Evolutionary conservation across 2,888 invertebrate species (phyloP), one percentile per base, ranked within the genome.

Genomic region (Netelia inedita): DNA sequence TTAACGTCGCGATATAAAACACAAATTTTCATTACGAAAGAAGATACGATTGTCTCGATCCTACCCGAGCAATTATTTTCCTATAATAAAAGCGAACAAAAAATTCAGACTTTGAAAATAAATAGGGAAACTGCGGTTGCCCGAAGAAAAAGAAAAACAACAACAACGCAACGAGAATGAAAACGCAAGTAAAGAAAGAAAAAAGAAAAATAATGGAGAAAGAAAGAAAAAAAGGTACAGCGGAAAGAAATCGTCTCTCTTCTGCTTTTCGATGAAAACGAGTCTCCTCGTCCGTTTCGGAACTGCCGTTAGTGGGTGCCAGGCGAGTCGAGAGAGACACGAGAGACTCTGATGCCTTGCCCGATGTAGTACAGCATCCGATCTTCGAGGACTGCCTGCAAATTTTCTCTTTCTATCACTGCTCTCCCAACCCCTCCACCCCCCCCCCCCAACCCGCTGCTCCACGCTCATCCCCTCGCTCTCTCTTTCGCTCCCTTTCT

Each of bases 311-410:
- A 46, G 46, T 46, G 46, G 14, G 46, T 46, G 10, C 46, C 46
- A 46, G 9, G 14, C 11, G 46, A 46, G 46, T 10, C n/a, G n/a
- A 14, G 35, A 46, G 46, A 10, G 46, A 46, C 46, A 46, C 46
- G 46, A 46, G 46, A 14, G 10, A 14, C 1, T 14, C 46, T 14
- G 46, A 46, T 46, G 46, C 46, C 14, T 46, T 46, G 46, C 46
- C 46, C 14, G 46, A 46, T 46, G 46, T 14, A 46, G 46, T 46
- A 46, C 46, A 46, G 14, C 46, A 46, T 69, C 59, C 78, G 69
- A 61, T 59, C 50, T 61, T 69, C 59, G 59, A 69, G 50, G 35
- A 21, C 50, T 61, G 78, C 61, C 50, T 69, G 69, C 50, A 50
- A 57, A 61, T 78, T 69, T 35, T 3, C 19, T 73, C 53, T 16